Conservation (phyloP, 2,113 vertebrate species). For the Cyanoliseus patagonus region DNA sequence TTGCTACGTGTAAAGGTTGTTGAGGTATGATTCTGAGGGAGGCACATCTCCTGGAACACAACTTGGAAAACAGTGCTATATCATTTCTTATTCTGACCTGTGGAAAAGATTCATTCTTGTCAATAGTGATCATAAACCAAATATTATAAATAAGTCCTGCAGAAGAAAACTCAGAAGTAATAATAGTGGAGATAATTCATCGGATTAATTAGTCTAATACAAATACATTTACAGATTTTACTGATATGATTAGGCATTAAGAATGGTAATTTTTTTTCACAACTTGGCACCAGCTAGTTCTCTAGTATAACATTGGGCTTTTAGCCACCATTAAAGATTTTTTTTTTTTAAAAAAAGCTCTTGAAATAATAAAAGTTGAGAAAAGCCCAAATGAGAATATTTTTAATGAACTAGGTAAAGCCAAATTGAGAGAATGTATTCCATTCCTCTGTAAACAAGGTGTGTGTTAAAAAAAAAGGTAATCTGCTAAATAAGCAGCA, state of each 20-base stretch:
- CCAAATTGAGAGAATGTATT: not conserved
- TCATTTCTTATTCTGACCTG: not conserved
- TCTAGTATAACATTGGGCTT: rapidly evolving
- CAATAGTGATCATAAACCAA: not conserved
- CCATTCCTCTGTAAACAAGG: not conserved
- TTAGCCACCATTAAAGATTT: not conserved
- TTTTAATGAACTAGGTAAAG: not conserved
- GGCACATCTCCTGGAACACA: not conserved
- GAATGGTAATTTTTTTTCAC: not conserved
- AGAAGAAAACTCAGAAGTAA: not conserved
- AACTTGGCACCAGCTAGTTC: not conserved
- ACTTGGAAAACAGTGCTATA: not conserved
- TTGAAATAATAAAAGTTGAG: not conserved
- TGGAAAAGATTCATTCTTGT: not conserved
- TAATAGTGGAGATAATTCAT: rapidly evolving
- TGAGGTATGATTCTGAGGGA: not conserved
- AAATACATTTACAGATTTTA: not conserved
- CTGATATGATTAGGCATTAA: not conserved
- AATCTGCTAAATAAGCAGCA: not conserved
- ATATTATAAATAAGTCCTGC: not conserved
- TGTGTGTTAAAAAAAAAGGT: not conserved
- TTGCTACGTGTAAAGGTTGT: not conserved
- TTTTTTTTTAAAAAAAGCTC: not conserved
- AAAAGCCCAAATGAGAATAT: not conserved
- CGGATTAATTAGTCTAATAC: not conserved